phyloP scores from a whole-genome alignment of 2,888 invertebrate species.

The Philhelius pedissequus region DNA sequence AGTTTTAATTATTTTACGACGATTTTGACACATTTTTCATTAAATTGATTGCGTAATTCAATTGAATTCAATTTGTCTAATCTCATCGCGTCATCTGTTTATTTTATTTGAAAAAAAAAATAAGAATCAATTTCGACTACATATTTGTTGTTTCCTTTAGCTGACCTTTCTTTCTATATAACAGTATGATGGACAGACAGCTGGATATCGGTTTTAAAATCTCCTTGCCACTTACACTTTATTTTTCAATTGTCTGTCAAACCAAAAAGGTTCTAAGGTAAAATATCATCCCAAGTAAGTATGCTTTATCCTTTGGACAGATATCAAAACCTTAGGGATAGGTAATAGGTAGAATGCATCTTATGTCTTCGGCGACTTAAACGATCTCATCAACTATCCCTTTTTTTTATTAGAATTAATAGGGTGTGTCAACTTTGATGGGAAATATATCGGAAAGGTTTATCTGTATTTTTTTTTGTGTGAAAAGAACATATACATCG shows the following conservation, averaged over 20 bases:
- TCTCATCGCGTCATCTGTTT: constrained; percentile 51
- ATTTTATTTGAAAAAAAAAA: background rate
- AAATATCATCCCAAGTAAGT: constrained; percentile 15
- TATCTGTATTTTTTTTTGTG: background rate
- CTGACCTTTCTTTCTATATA: background rate
- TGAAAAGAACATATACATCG: background rate
- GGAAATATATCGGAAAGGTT: constrained; percentile 2
- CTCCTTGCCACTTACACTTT: constrained; percentile 21
- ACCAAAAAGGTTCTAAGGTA: background rate
- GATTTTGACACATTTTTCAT: constrained; percentile 50
- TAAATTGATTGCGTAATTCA: constrained; percentile 35
- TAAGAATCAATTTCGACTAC: constrained; percentile 1
- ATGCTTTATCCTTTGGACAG: background rate
- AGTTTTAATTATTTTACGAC: constrained; percentile 36
- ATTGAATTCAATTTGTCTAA: constrained; percentile 60
- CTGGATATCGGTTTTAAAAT: constrained; percentile 9
- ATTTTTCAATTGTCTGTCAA: constrained; percentile 7
- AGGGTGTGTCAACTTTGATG: constrained; percentile 23
- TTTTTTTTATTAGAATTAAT: constrained; percentile 26
- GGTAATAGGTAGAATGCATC: background rate
- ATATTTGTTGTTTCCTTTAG: background rate
- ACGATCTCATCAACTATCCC: constrained; percentile 21
- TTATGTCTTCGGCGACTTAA: background rate
- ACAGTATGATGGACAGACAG: background rate
- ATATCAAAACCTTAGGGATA: background rate